Evolutionary conservation across 2,797 vertebrate species (phyloP), one percentile per base, ranked within the genome.

Genomic region (Anniella stebbinsi): DNA sequence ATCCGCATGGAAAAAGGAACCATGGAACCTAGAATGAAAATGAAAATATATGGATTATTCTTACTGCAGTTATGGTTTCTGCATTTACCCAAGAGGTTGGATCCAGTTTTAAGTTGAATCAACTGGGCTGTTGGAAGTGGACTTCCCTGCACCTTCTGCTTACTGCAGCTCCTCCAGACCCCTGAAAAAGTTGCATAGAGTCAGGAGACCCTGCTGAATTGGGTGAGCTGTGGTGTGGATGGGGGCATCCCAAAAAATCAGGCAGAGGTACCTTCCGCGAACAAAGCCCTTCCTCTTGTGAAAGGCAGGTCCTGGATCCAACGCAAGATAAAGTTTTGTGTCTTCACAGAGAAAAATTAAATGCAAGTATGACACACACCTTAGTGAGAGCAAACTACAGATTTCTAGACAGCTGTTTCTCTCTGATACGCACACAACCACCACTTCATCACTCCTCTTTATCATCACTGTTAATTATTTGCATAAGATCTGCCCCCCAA

Each of bases 1-100:
- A 99, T 97, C 76, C 99, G 96, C 99, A 99, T 99, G 69, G 99
- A 99, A 96, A 99, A 99, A 54, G 99, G 99, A 91, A 99, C 98
- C 98, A 99, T 98, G 91, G 99, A 99, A 93, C 99, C 99, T 99
- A 95, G 23, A 95, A 90, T 13, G 0, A 84, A 12, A 94, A 93
- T 30, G n/a, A 11, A 41, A 30, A 73, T 69, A 0, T 82, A 45
- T 83, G 83, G n/a, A 76, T 69, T 76, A 7, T 45, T 17, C 66
- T 36, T 80, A 57, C 57, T 60, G 0, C 13, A 33, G 54, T 0
- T 6, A 87, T 48, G 12, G 7, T 28, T 33, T 12, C 33, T 18
- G 23, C 23, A 60, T 57, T 12, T 2, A 33, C 4, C 38, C 57
- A 2, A 1, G 15, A 18, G 15, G 51, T 25, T 63, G 18, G 18